Evolutionary conservation across 1,140 invertebrate species (phyloP).

Genomic region (Pygmarrhopalites habei): DNA sequence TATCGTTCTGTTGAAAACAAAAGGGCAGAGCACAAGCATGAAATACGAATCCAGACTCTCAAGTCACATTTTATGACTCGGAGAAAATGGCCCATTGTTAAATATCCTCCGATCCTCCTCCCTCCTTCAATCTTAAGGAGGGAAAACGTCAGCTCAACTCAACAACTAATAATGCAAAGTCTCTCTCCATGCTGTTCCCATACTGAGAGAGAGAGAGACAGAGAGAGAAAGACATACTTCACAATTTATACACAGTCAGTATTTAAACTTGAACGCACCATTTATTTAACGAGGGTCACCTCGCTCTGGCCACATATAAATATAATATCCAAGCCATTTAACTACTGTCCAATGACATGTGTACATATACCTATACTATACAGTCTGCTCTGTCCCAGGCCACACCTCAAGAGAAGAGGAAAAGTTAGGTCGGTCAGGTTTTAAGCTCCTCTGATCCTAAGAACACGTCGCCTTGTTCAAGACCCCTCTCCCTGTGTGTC

Average conservation of each 20-base stretch:
- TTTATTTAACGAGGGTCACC: constrained; percentile 7
- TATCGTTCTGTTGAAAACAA: constrained; percentile 28
- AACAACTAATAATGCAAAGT: too few relatives aligned
- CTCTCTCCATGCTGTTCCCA: too few relatives aligned
- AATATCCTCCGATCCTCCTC: not conserved
- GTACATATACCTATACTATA: too few relatives aligned
- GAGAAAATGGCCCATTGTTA: constrained; percentile 20
- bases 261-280: constrained; percentile 8
- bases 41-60: constrained; percentile 25
- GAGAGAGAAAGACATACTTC: too few relatives aligned
- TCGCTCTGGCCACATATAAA: not conserved
- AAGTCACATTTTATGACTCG: constrained; percentile 33
- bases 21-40: constrained; percentile 22
- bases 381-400: not conserved
- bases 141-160: too few relatives aligned
- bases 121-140: too few relatives aligned
- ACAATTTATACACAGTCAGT: not conserved
- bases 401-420: not conserved
- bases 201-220: constrained; percentile 6
- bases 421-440: not conserved
- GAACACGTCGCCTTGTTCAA: too few relatives aligned
- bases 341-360: too few relatives aligned
- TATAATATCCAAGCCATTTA: too few relatives aligned
- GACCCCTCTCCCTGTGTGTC: too few relatives aligned
- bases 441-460: not conserved